Evolutionary conservation across 2,797 vertebrate species (phyloP), one percentile per base, ranked within the genome.

Genomic region (Pseudochirops corinnae): DNA sequence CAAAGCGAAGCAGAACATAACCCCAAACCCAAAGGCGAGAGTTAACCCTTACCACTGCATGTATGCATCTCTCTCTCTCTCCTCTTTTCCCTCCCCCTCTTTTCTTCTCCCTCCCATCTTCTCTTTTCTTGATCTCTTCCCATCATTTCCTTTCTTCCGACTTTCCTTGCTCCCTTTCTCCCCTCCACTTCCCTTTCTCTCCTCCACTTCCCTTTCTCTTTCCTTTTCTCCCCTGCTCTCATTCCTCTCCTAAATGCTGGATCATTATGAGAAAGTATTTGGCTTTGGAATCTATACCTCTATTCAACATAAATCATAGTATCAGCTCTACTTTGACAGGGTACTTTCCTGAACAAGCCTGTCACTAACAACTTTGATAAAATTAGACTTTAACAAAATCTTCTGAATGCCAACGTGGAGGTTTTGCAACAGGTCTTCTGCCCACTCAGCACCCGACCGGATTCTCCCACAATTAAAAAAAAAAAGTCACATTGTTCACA

Each of bases 281-380:
- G 7, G 28, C 33, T 60, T 91, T 56, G 82, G 82, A 55, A 29
- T 2, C 33, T 92, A 46, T 14, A 46, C 87, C 53, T 13, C 91
- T 0, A 14, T 93, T 94, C 87, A 56, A 90, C 3, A 56, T 28
- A 95, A 96, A 90, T 16, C 94, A 12, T 90, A n/a, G 67, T 91
- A 60, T 82, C 60, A 10, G 10, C 53, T 50, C 39, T 50, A 21
- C 46, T 24, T 87, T 87, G 39, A 87, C 74, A 87, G 24, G 24
- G 74, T 46, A 24, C n/a, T 82, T n/a, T 87, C 74, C 74, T 28
- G 24, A n/a, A 87, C 39, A 50, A 50, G 24, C 9, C 39, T 46
- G 74, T 87, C 74, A 50, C 74, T 28, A 87, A 87, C 39, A 87
- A 46, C 24, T 87, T 50, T 46, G 33, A 46, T n/a, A 90, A 53